Conservation (phyloP, 35 echinoderm and acorn worm genomes). For the Heliocidaris tuberculata region DNA sequence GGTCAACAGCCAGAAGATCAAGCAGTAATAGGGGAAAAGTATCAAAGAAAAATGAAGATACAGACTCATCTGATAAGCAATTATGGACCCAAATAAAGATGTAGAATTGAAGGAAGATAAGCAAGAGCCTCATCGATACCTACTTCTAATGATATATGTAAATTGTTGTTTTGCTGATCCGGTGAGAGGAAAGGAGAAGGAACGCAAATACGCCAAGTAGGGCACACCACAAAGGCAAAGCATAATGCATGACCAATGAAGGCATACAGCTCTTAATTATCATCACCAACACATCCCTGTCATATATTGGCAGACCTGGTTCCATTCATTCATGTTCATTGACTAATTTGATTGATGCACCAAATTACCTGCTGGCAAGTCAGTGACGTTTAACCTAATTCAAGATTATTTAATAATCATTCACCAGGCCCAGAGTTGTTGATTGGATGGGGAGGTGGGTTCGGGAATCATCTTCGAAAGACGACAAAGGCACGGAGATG, state of each 20-base stretch:
- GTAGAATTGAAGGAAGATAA: neutral
- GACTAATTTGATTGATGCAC: neutral
- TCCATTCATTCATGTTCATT: conserved; percentile 42
- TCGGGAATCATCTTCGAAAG: neutral
- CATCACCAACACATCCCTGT: neutral
- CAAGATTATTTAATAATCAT: conserved; percentile 30
- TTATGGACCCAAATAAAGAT: neutral
- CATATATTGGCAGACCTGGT: neutral
- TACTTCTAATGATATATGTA: neutral
- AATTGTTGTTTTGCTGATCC: neutral
- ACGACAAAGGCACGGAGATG: neutral
- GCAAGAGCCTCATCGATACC: neutral
- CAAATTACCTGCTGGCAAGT: conserved; percentile 27
- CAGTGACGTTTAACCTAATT: conserved; percentile 46
- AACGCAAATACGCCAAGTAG: neutral
- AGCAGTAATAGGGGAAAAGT: neutral
- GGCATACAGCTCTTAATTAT: neutral
- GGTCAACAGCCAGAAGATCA: neutral
- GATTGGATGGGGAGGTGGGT: neutral
- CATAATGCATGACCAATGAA: conserved; percentile 11
- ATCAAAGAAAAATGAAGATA: neutral
- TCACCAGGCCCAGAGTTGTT: neutral
- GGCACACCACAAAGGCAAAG: neutral
- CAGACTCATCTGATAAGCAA: neutral
- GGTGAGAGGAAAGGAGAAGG: neutral